Base-by-base conservation (phyloP, 2,797 vertebrate genomes). In the Microcaecilia unicolor region DNA sequence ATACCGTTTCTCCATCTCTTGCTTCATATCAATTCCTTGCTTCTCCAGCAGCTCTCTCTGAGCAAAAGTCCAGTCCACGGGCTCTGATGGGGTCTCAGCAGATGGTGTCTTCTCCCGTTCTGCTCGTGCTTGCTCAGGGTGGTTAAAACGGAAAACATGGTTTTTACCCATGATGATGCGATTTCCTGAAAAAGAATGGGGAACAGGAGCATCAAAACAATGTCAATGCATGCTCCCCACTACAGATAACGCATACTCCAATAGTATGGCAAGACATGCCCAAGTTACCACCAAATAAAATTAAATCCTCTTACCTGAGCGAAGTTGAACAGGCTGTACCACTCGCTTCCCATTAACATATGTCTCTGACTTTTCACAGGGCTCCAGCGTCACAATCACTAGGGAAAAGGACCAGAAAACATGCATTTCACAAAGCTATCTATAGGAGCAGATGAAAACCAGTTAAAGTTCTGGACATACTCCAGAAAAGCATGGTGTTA, bases 101-200 rank as follows among this genome's bases (percentile, higher is more conserved):
- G 95, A 84, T 0, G 95, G 96, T 0, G 96, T 99, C 72, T 98
- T 98, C 71, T 99, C 96, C 42, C 95, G 77, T 37, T 99, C 96
- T 4, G 96, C 96, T 16, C 96, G 83, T 4, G 96, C 94, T 70
- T 99, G 96, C 58, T 98, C 96, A 9, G 96, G 96, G 43, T 99
- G 96, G 76, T 97, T 99, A 68, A 99, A 99, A 32, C 95, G 86
- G 74, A 98, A 99, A 55, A 98, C 96, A 0, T 99, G 96, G 70
- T 98, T 99, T 78, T 98, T 99, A 36, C 96, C 96, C 96, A 99
- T 97, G 63, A 99, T 99, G 52, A 99, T 98, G 15, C 96, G 94
- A 69, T 98, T 99, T 57, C 96, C 96, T 98, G 58, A 46, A 51
- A n/a, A n/a, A n/a, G n/a, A n/a, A 20, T 9, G n/a, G n/a, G n/a